phyloP scores from a whole-genome alignment of 2,797 vertebrate genomes.

The Pangasius mekongensis region DNA sequence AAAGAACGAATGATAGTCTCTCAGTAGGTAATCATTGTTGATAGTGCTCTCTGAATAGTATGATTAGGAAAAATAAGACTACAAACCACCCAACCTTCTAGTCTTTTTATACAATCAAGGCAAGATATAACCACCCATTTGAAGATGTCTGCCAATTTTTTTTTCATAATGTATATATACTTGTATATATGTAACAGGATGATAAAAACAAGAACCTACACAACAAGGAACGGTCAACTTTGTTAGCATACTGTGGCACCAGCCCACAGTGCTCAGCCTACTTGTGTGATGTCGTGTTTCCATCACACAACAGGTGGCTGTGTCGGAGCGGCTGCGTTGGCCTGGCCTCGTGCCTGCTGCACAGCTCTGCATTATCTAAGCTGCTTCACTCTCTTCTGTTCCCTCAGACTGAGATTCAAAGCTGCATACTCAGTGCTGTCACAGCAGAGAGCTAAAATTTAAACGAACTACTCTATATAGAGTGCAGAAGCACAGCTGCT shows the following conservation, averaged over 20 bases:
- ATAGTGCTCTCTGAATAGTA: neutral
- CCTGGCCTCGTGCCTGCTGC: conserved; percentile 27
- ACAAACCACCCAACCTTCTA: neutral
- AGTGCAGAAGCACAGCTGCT: neutral
- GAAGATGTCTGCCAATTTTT: neutral
- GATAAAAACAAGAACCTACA: neutral
- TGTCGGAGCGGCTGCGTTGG: conserved; percentile 21
- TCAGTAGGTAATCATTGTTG: neutral
- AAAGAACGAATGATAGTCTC: neutral
- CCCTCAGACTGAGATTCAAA: neutral
- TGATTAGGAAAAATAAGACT: neutral
- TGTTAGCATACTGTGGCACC: neutral
- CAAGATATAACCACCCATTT: no score
- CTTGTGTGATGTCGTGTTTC: conserved; percentile 25
- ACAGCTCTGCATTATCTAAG: conserved; percentile 43
- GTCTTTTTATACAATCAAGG: neutral
- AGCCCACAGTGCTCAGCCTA: neutral
- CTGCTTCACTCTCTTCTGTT: conserved; percentile 5
- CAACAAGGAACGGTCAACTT: neutral
- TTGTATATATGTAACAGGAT: neutral
- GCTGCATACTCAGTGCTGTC: conserved; percentile 7
- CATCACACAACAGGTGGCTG: conserved; percentile 49
- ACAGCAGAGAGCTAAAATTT: neutral
- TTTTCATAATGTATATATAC: neutral
- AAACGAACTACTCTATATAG: neutral